Evolutionary conservation across 2,113 vertebrate species (phyloP).

Genomic region (Sardina pilchardus): DNA sequence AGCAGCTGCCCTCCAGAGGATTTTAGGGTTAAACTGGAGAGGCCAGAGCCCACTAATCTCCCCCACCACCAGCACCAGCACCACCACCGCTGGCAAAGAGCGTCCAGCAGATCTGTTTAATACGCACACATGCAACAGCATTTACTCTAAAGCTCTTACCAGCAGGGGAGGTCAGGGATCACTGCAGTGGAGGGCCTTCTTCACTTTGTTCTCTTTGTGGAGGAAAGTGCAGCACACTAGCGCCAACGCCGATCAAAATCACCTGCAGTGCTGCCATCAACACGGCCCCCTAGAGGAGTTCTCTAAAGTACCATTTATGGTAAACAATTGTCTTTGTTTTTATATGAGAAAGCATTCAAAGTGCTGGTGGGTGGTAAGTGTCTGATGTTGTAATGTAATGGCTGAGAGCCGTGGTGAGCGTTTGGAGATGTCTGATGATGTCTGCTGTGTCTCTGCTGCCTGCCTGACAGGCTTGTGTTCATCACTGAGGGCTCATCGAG

Average conservation of each 20-base stretch:
- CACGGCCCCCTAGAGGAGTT: too few relatives aligned
- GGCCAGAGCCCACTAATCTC: conserved; percentile 24
- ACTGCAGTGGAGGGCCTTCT: not conserved
- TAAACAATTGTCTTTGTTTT: not conserved
- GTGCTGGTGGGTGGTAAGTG: not conserved
- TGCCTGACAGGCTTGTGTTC: not conserved
- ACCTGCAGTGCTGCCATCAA: too few relatives aligned
- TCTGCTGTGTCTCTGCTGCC: not conserved
- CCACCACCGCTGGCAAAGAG: not conserved
- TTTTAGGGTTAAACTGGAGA: conserved; percentile 31
- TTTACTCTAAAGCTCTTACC: not conserved
- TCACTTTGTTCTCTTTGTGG: not conserved
- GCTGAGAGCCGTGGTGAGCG: not conserved
- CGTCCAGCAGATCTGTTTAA: conserved; percentile 14
- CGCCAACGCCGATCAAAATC: too few relatives aligned
- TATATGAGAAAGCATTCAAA: not conserved
- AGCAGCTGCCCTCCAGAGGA: not conserved
- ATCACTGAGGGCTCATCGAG: not conserved
- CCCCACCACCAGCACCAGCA: too few relatives aligned
- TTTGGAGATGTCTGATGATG: not conserved
- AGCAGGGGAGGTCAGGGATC: not conserved
- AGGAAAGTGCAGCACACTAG: not conserved
- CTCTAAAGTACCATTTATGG: not conserved
- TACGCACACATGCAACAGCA: not conserved
- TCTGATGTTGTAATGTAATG: not conserved